phyloP scores from a whole-genome alignment of 2,888 invertebrate genomes.

The Lathronympha strigana region DNA sequence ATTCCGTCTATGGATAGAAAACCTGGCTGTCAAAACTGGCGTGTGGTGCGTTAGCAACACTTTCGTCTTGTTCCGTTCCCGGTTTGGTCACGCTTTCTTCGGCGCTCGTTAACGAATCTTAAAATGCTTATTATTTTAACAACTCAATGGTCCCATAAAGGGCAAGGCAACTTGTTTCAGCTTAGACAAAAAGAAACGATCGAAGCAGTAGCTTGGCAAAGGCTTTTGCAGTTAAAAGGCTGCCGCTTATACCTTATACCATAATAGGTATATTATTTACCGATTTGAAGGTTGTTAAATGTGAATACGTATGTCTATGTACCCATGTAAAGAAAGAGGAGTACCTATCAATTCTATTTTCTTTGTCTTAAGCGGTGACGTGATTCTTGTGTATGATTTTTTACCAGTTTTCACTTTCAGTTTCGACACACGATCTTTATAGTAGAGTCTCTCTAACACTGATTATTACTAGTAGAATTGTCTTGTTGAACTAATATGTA shows the following conservation, averaged over 20 bases:
- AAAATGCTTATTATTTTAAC: constrained; percentile 30
- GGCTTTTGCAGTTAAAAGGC: neutral
- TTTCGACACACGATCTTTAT: no score
- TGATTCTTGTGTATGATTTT: no score
- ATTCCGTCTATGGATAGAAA: constrained; percentile 32
- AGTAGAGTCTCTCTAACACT: no score
- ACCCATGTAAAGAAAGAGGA: no score
- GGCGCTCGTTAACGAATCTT: constrained; percentile 46
- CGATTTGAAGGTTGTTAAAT: neutral
- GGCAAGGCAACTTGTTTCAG: neutral
- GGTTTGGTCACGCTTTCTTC: constrained; percentile 67
- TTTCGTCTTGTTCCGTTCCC: constrained; percentile 58
- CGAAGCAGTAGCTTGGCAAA: neutral
- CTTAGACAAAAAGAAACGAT: neutral
- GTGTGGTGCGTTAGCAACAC: constrained; percentile 56
- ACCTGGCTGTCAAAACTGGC: constrained; percentile 43
- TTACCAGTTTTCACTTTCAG: no score
- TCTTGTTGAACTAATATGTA: no score
- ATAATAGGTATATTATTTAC: no score
- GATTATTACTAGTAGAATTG: no score
- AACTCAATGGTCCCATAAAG: constrained; percentile 14
- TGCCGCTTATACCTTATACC: neutral
- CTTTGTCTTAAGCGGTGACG: no score
- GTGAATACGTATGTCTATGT: no score
- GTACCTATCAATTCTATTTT: no score